phyloP scores from a whole-genome alignment of 1,140 invertebrate genomes.

The Palaemon carinicauda region DNA sequence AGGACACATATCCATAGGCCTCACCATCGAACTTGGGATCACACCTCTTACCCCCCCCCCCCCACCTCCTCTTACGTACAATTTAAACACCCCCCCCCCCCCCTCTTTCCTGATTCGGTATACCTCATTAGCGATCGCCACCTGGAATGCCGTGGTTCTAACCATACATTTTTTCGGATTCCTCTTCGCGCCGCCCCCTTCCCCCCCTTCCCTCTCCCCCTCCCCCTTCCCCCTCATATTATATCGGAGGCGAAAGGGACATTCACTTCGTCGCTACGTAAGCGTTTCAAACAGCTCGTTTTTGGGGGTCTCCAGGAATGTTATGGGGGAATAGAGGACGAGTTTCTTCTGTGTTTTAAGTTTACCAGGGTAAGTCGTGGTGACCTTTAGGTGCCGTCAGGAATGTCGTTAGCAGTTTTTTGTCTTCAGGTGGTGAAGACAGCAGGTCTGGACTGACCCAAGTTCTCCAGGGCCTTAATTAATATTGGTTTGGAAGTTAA shows the following conservation, averaged over 20 bases:
- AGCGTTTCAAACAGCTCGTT: background rate
- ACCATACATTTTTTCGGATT: background rate
- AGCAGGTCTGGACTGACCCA: too few species aligned
- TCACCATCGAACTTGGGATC: background rate
- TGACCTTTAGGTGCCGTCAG: too few species aligned
- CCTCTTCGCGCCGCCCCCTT: background rate
- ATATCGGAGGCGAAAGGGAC: background rate
- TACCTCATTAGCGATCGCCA: background rate
- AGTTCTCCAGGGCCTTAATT: too few species aligned
- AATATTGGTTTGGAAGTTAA: too few species aligned
- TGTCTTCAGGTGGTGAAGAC: too few species aligned
- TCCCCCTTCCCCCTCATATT: background rate
- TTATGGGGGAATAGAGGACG: background rate
- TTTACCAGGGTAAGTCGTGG: too few species aligned
- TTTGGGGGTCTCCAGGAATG: background rate
- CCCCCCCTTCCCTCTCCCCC: background rate
- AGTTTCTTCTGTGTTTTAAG: too few species aligned
- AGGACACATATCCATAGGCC: too few species aligned
- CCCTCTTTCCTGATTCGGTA: background rate
- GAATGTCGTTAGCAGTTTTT: too few species aligned
- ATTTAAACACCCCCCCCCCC: background rate
- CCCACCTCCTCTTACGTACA: background rate
- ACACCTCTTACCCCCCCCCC: background rate
- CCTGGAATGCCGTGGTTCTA: background rate
- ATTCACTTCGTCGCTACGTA: background rate